These are phyloP conservation scores for Cryptosula pallasiana DNA, from an alignment of 2,888 invertebrate genomes.

Conservation along the genomic window DNA sequence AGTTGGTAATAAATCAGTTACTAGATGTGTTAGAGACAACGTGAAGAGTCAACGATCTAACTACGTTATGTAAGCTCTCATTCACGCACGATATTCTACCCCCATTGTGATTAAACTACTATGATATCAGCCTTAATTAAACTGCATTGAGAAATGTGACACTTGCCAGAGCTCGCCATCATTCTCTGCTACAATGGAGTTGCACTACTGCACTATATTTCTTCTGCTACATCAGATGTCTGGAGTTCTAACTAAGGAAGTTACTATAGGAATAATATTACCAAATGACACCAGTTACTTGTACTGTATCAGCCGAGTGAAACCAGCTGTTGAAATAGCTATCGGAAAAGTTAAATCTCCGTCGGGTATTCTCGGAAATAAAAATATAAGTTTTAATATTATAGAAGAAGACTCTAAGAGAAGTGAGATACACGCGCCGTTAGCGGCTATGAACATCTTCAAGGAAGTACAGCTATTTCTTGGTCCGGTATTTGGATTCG, in stretches of 20 bases:
- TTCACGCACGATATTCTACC: no score
- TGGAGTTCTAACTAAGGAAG: not conserved
- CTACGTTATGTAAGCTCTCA: no score
- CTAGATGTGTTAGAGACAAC: no score
- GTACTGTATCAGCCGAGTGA: slow-evolving; percentile 26
- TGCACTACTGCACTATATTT: no score
- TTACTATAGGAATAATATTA: slow-evolving; percentile 31
- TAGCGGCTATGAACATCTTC: slow-evolving; percentile 10
- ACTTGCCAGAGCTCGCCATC: no score
- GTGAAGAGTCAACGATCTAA: no score
- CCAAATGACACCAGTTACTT: not conserved
- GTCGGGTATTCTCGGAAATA: not conserved
- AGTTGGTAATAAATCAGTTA: no score
- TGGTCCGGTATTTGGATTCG: slow-evolving; percentile 57
- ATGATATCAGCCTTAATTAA: no score
- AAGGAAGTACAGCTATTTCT: slow-evolving; percentile 33
- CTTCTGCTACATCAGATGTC: not conserved
- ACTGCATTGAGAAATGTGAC: no score
- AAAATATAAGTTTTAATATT: not conserved
- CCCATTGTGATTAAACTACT: no score
- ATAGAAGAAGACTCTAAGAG: not conserved
- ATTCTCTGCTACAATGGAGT: no score
- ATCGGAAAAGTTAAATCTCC: slow-evolving; percentile 23
- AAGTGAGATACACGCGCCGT: slow-evolving; percentile 2
- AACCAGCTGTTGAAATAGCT: slow-evolving; percentile 27